Percentiles rank a stretch among this genome's conserved stretches.
Conservation (phyloP, 2,113 vertebrate species). For the Regulus satrapa region DNA sequence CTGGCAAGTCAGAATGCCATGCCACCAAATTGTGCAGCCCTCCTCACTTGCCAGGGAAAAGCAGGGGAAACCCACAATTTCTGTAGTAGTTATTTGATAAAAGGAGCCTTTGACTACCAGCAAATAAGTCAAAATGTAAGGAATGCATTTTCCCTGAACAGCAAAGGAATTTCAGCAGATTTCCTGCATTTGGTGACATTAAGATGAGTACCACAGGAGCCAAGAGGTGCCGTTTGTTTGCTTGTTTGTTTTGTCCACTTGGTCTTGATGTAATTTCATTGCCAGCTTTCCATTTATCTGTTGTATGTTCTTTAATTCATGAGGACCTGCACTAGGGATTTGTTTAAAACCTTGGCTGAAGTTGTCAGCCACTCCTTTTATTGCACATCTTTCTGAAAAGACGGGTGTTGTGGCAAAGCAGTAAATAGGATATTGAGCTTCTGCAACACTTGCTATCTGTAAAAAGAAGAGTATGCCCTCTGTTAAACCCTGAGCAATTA, state of each 20-base stretch:
- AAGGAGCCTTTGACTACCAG: not conserved
- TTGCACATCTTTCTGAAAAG: not conserved
- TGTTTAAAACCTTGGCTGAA: conserved; percentile 40
- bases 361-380: conserved; percentile 25
- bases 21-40: not conserved
- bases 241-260: not conserved
- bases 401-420: conserved; percentile 17
- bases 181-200: not conserved
- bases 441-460: not conserved
- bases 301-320: conserved; percentile 26
- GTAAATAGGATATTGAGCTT: conserved; percentile 29
- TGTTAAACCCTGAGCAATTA: conserved; percentile 47
- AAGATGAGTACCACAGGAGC: not conserved
- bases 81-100: not conserved
- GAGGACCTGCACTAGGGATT: conserved; percentile 12
- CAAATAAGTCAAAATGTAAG: not conserved
- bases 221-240: not conserved
- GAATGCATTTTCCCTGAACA: not conserved
- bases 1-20: not conserved
- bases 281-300: conserved; percentile 18
- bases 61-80: not conserved
- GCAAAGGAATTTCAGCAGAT: not conserved
- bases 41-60: not conserved
- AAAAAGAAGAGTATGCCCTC: not conserved
- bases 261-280: conserved; percentile 25